Conservation (phyloP, 2,888 invertebrate species). For the Brachyptera putata region DNA sequence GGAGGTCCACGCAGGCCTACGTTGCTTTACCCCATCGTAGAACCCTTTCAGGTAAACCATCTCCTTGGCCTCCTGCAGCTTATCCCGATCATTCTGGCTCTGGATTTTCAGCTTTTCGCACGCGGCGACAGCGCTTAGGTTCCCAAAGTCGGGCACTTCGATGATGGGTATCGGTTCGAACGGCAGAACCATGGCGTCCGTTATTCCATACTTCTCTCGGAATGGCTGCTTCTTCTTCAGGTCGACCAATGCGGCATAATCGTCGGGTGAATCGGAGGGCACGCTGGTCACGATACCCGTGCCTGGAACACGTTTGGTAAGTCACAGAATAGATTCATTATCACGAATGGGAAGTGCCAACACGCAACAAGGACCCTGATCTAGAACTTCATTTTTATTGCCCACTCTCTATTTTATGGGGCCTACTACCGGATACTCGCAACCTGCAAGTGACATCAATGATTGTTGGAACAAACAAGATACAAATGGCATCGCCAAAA, state of each 20-base stretch:
- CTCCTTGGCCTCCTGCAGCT: slow-evolving; percentile 92
- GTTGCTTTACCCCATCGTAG: slow-evolving; percentile 85
- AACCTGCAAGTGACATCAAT: no score
- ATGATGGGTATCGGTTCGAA: slow-evolving; percentile 80
- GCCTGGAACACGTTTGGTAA: no score
- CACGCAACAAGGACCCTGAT: no score
- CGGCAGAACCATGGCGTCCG: slow-evolving; percentile 72
- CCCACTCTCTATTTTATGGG: no score
- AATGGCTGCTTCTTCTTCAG: slow-evolving; percentile 91
- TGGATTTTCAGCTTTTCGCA: slow-evolving; percentile 92
- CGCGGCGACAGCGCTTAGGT: slow-evolving; percentile 73
- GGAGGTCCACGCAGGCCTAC: no score
- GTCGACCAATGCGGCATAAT: slow-evolving; percentile 92
- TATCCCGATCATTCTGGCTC: slow-evolving; percentile 95
- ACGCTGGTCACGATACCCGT: slow-evolving; percentile 98
- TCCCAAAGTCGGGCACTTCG: slow-evolving; percentile 86
- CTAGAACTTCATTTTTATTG: no score
- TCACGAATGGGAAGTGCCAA: no score
- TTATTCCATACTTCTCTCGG: slow-evolving; percentile 86
- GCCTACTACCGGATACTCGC: no score
- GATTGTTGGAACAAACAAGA: no score
- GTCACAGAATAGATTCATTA: no score
- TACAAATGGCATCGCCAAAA: no score
- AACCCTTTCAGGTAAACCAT: slow-evolving; percentile 94
- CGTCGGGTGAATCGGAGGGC: slow-evolving; percentile 98